Conservation (phyloP, 2,888 invertebrate species). For the Halictus quadricinctus region DNA sequence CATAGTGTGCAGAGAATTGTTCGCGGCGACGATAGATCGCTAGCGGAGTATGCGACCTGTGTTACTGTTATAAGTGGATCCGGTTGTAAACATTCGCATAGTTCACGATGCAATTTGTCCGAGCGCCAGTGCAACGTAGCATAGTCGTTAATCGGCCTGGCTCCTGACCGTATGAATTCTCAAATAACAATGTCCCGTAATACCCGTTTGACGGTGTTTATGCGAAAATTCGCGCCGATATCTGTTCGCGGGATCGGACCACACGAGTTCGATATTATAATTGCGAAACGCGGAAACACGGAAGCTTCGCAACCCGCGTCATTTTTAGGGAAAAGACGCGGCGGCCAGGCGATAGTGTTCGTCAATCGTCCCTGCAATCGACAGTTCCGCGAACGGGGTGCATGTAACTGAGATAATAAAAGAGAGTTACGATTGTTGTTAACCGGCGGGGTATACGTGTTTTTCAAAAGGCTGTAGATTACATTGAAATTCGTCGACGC, state of each 20-base stretch:
- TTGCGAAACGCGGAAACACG: not conserved
- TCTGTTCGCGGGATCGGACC: slow-evolving; percentile 20
- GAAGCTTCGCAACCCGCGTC: not conserved
- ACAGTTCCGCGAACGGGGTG: not conserved
- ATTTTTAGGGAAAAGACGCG: slow-evolving; percentile 1
- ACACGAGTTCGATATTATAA: not conserved
- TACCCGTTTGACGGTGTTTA: slow-evolving; percentile 36
- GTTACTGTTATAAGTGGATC: slow-evolving; percentile 62
- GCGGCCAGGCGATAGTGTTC: not conserved
- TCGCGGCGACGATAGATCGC: slow-evolving; percentile 27
- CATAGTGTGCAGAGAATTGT: not conserved
- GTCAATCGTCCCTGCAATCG: slow-evolving; percentile 8
- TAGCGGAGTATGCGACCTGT: slow-evolving; percentile 38
- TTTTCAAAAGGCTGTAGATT: slow-evolving; percentile 8
- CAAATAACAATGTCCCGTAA: slow-evolving; percentile 61
- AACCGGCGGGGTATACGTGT: not conserved
- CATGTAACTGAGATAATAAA: slow-evolving; percentile 9
- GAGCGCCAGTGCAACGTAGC: slow-evolving; percentile 37
- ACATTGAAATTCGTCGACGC: slow-evolving; percentile 5
- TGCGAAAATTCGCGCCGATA: slow-evolving; percentile 26
- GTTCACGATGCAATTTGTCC: slow-evolving; percentile 56
- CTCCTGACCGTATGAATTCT: slow-evolving; percentile 63
- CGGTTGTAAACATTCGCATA: slow-evolving; percentile 59
- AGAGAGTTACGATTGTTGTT: slow-evolving; percentile 11
- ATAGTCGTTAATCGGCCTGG: slow-evolving; percentile 63